Evolutionary conservation across 2,113 vertebrate species (phyloP), one percentile per base, ranked within the genome.

Genomic region (Hiodon alosoides): DNA sequence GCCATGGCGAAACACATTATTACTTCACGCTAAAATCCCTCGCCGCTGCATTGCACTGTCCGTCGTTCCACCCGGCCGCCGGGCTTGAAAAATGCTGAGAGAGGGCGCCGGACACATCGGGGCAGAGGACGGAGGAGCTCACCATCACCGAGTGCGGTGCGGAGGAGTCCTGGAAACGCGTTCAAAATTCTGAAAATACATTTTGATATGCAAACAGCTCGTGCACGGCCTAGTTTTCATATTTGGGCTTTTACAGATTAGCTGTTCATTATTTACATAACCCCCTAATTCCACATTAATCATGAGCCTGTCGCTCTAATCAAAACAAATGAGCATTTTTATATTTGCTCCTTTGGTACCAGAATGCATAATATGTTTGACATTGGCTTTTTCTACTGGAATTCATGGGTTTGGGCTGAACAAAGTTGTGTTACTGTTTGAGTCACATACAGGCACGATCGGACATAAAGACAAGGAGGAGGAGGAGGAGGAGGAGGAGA

Each of bases 261-360:
- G 64, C 17, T 69, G 74, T 87, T 81, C 71, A 79, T 79, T 83
- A 79, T 83, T 80, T 75, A 72, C 69, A 77, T 73, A 77, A 81
- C 74, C 65, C 48, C 54, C 77, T 71, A 73, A 78, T 78, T 73
- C 70, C 67, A 47, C 65, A 81, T 84, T 83, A 79, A 86, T 82
- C 84, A 83, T 82, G 82, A 82, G 78, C 83, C 68, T 79, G 75
- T 51, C 77, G 72, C 72, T 83, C 75, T 82, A 83, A 81, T 83
- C 77, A 82, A 81, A 70, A 75, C 71, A 74, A 85, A 85, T 78
- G 71, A 73, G 79, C 67, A 79, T 72, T 73, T 76, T 14, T 16
- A 67, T 72, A 72, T 80, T 84, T 81, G 72, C 78, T 73, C 67
- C 64, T 77, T 67, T 70, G 31, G 76, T 79, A 74, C 50, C 59